phyloP scores from a whole-genome alignment of 1,140 invertebrate genomes.

The Psix sp. region DNA sequence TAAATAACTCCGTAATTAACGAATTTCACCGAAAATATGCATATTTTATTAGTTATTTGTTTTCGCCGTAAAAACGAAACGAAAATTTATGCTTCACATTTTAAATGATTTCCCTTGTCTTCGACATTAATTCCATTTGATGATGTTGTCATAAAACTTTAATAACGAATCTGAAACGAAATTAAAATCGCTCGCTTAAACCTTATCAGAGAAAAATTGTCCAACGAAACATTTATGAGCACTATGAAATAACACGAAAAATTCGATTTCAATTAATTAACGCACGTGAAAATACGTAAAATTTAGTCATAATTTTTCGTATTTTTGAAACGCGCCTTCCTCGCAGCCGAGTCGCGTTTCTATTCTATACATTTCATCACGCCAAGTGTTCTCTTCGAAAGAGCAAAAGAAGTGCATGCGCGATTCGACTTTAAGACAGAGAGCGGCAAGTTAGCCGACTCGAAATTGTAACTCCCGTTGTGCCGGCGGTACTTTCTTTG shows the following conservation, averaged over 20 bases:
- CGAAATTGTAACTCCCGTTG: slow-evolving; percentile 63
- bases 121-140: slow-evolving; percentile 21
- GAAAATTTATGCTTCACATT: slow-evolving; percentile 21
- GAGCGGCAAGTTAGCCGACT: slow-evolving; percentile 63
- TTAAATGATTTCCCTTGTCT: slow-evolving; percentile 13
- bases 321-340: too few species aligned
- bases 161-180: slow-evolving; percentile 15
- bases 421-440: slow-evolving; percentile 29
- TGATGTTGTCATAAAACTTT: slow-evolving; percentile 3
- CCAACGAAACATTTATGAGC: too few species aligned
- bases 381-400: slow-evolving; percentile 1
- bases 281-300: too few species aligned
- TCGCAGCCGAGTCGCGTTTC: too few species aligned
- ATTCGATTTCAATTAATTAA: too few species aligned
- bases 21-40: slow-evolving; percentile 14
- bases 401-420: slow-evolving; percentile 29
- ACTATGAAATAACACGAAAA: too few species aligned
- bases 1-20: slow-evolving; percentile 31
- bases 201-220: too few species aligned
- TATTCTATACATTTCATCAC: slow-evolving; percentile 9
- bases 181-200: too few species aligned
- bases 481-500: slow-evolving; percentile 74
- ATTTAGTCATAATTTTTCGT: too few species aligned
- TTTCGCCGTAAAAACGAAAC: slow-evolving; percentile 14
- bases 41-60: slow-evolving; percentile 6